Base-by-base conservation (phyloP, 53 echinoderm and acorn worm species). In the Stichopus horrens region DNA sequence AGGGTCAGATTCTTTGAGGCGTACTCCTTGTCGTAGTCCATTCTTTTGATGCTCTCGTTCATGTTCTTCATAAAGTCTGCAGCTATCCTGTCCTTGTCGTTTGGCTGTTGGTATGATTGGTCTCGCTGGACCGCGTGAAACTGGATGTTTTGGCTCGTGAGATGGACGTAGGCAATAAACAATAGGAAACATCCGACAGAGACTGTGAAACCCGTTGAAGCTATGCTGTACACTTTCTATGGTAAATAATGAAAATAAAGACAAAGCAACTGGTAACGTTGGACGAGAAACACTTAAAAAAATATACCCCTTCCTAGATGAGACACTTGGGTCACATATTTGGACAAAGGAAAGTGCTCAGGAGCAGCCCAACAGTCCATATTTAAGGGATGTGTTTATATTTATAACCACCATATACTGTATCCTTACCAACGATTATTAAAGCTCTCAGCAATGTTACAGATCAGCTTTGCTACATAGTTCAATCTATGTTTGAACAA, bases 21-120 rank as follows among this genome's bases (percentile, higher is more conserved):
- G 37, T 85, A 85, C 67, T 85, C 85, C 52, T 67, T 23, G 66
- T 85, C 85, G 51, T 63, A 85, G 85, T 85, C 66, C 85, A 85
- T 85, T 52, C 85, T 59, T 16, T 51, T 59, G 21, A 85, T 85
- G 52, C 85, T 85, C 14, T 23, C 85, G 52, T 85, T 85, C 23
- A 85, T 52, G 68, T 85, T 85, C 65, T 85, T 85, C 20, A 52
- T 11, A 52, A 85, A 85, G 85, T 85, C 60, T 5, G 37, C 9
- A 18, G 6, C 19, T 21, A 85, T 63, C 65, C 52, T 23, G 6
- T 65, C 21, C 7, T 66, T 52, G 7, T 85, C 68, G 5, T 81
- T 21, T 55, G 53, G 22, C 6, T 65, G 23, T 58, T 7, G 65
- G 1, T 23, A 5, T 7, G 16, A 7, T 5, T n/a, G 52, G 14